Conservation (phyloP, 1,140 invertebrate genomes). For the Acyrthosiphon pisum region DNA sequence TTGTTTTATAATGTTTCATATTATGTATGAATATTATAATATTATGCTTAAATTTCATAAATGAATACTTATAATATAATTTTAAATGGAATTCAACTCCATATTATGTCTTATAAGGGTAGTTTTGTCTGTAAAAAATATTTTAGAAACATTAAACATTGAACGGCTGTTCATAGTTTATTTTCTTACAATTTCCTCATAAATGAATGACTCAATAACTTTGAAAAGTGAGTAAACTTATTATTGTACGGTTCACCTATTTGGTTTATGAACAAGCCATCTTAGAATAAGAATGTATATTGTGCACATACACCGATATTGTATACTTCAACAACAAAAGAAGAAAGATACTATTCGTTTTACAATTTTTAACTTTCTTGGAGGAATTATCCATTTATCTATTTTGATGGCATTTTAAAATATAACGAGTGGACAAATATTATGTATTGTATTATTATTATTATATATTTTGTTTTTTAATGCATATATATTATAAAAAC, state of each 20-base stretch:
- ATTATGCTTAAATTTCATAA: too few species aligned
- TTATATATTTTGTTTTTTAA: not conserved
- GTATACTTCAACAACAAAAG: not conserved
- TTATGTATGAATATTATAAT: too few species aligned
- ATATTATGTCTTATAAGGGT: too few species aligned
- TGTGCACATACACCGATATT: not conserved
- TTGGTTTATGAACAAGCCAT: constrained; percentile 7
- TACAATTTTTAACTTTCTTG: not conserved
- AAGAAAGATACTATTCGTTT: not conserved
- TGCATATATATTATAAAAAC: not conserved
- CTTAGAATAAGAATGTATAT: not conserved
- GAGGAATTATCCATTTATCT: not conserved
- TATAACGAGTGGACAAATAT: not conserved
- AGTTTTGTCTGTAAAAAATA: not conserved
- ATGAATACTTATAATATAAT: too few species aligned
- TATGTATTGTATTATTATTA: not conserved
- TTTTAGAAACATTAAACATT: not conserved
- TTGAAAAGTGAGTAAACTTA: constrained; percentile 27
- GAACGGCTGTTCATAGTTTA: not conserved
- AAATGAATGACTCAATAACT: not conserved
- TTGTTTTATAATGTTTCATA: too few species aligned
- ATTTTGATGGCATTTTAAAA: not conserved
- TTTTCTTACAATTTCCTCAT: not conserved
- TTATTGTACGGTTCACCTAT: constrained; percentile 7
- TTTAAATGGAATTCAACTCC: too few species aligned